These are phyloP conservation scores for Forbesichthys agassizii DNA, from an alignment of 2,113 vertebrate species.

Conservation along the genomic window DNA sequence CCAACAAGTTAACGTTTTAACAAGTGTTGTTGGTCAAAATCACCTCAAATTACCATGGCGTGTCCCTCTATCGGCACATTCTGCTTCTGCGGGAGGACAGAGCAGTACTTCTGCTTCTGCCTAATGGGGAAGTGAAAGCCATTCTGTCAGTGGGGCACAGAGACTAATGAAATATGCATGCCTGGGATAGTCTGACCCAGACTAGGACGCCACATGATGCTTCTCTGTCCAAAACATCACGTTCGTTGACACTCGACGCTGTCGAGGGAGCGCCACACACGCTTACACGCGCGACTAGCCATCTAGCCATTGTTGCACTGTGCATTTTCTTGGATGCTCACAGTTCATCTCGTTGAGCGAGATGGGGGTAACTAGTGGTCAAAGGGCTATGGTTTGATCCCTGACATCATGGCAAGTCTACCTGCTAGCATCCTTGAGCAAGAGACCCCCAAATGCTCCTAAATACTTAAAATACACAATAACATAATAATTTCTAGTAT, in stretches of 20 bases:
- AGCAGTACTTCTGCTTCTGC: conserved; percentile 47
- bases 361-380: too few relatives aligned
- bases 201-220: conserved; percentile 32
- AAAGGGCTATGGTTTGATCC: too few relatives aligned
- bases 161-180: conserved; percentile 62
- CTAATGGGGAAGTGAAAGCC: conserved; percentile 66
- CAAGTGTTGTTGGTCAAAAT: not conserved
- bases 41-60: not conserved
- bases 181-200: conserved; percentile 28
- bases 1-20: too few relatives aligned
- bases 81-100: conserved; percentile 30
- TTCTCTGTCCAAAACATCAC: conserved; percentile 38
- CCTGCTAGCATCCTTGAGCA: too few relatives aligned
- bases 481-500: too few relatives aligned
- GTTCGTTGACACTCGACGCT: conserved; percentile 15
- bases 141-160: conserved; percentile 52
- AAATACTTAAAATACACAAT: too few relatives aligned
- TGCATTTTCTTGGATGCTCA: too few relatives aligned
- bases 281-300: too few relatives aligned
- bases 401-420: too few relatives aligned
- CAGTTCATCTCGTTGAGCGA: too few relatives aligned
- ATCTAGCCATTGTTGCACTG: too few relatives aligned
- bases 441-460: too few relatives aligned
- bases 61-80: not conserved
- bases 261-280: conserved; percentile 15